These are phyloP conservation scores for Orchesella cincta DNA, from an alignment of 1,140 invertebrate genomes.

Conservation along the genomic window DNA sequence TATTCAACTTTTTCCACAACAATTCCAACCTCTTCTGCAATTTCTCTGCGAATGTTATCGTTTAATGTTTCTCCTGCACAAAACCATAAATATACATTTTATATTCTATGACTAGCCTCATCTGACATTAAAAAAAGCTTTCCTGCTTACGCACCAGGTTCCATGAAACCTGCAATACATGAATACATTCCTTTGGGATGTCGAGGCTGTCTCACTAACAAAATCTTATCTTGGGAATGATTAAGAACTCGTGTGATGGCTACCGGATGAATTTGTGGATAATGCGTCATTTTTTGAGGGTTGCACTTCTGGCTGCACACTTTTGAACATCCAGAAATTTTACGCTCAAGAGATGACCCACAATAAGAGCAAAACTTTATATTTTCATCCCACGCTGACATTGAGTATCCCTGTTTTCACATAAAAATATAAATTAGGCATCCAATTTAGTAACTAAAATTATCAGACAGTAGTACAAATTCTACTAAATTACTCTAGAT, in stretches of 20 bases:
- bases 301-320: constrained; percentile 54
- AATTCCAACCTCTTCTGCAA: constrained; percentile 65
- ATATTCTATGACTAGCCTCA: background rate
- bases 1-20: constrained; percentile 60
- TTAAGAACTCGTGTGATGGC: constrained; percentile 62
- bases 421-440: constrained; percentile 23
- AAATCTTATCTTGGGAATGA: constrained; percentile 56
- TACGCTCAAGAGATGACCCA: constrained; percentile 54
- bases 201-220: constrained; percentile 60
- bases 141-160: constrained; percentile 57
- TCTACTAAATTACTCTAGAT: constrained; percentile 39
- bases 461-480: background rate
- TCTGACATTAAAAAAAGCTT: background rate
- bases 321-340: constrained; percentile 56
- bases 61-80: constrained; percentile 63
- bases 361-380: constrained; percentile 59
- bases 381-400: constrained; percentile 58
- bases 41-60: constrained; percentile 62
- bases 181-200: constrained; percentile 63
- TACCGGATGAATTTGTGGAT: constrained; percentile 59
- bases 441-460: too few species aligned
- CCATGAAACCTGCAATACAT: constrained; percentile 64
- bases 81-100: constrained; percentile 13
- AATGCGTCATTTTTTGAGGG: constrained; percentile 51
- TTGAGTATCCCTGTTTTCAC: constrained; percentile 53